Conservation (phyloP, 2,888 invertebrate genomes). For the Acanthacorydalis orientalis region DNA sequence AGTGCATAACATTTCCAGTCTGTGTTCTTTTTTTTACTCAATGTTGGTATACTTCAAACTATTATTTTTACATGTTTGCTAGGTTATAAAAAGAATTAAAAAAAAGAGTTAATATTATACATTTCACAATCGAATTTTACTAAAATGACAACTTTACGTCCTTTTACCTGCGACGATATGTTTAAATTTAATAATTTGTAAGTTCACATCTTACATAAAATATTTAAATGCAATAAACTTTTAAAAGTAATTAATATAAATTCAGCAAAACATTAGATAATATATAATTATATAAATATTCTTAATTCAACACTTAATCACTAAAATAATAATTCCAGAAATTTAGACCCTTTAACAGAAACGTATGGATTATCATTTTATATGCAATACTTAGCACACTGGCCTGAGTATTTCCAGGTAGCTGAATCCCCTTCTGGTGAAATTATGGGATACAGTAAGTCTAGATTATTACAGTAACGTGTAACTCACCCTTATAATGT, state of each 20-base stretch:
- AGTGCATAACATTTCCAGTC: too few relatives aligned
- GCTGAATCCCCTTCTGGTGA: slow-evolving; percentile 91
- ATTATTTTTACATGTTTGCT: too few relatives aligned
- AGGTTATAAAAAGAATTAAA: too few relatives aligned
- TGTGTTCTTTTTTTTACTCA: too few relatives aligned
- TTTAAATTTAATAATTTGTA: slow-evolving; percentile 92
- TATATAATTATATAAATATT: too few relatives aligned
- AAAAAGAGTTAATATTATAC: too few relatives aligned
- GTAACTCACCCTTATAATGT: slow-evolving; percentile 1
- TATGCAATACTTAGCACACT: slow-evolving; percentile 92
- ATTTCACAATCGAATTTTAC: background rate
- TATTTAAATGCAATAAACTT: too few relatives aligned
- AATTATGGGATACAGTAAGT: slow-evolving; percentile 96
- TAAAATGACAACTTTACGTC: slow-evolving; percentile 79
- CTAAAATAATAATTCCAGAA: slow-evolving; percentile 40
- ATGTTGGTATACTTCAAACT: too few relatives aligned
- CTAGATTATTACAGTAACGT: background rate
- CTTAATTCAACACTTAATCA: background rate
- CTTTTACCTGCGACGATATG: slow-evolving; percentile 87
- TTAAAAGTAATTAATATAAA: too few relatives aligned
- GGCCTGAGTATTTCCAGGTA: slow-evolving; percentile 98
- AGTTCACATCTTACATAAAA: slow-evolving; percentile 24
- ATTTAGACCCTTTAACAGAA: slow-evolving; percentile 93
- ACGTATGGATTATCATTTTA: slow-evolving; percentile 93
- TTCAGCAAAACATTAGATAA: too few relatives aligned